Evolutionary conservation across 2,888 invertebrate species (phyloP).

Genomic region (Drosophila eohydei): DNA sequence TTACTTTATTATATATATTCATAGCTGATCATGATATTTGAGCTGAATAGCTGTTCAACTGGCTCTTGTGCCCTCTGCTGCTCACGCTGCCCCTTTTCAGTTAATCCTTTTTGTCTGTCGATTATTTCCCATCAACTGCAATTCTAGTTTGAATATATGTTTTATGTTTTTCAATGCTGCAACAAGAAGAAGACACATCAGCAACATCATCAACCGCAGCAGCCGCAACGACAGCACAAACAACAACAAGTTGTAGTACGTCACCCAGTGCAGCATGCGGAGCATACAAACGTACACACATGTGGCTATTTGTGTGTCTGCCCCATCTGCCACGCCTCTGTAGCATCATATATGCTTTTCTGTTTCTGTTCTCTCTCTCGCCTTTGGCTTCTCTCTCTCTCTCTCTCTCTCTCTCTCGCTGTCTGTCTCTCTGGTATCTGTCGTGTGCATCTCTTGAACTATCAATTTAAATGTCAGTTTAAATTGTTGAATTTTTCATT

Average conservation of each 20-base stretch:
- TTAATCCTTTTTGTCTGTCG: constrained; percentile 7
- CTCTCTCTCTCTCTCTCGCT: constrained; percentile 32
- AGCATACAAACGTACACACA: not conserved
- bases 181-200: constrained; percentile 35
- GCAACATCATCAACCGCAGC: constrained; percentile 53
- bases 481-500: constrained; percentile 83
- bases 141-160: constrained; percentile 33
- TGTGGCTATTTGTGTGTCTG: constrained; percentile 27
- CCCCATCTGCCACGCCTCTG: constrained; percentile 48
- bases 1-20: not conserved
- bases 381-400: constrained; percentile 46
- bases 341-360: constrained; percentile 47
- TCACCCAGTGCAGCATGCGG: constrained; percentile 46
- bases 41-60: not conserved
- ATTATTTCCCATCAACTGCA: constrained; percentile 42
- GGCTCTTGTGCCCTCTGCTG: not conserved
- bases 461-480: constrained; percentile 84
- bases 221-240: constrained; percentile 44
- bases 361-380: constrained; percentile 17
- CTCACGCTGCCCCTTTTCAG: not conserved
- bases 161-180: constrained; percentile 26
- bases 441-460: constrained; percentile 83
- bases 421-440: constrained; percentile 65
- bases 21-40: not conserved
- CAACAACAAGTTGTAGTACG: constrained; percentile 56